A percentile compares a stretch with the other conserved stretches of the same genome.
These are phyloP conservation scores for Fulica atra DNA, from an alignment of 2,113 vertebrate genomes.

Conservation along the genomic window DNA sequence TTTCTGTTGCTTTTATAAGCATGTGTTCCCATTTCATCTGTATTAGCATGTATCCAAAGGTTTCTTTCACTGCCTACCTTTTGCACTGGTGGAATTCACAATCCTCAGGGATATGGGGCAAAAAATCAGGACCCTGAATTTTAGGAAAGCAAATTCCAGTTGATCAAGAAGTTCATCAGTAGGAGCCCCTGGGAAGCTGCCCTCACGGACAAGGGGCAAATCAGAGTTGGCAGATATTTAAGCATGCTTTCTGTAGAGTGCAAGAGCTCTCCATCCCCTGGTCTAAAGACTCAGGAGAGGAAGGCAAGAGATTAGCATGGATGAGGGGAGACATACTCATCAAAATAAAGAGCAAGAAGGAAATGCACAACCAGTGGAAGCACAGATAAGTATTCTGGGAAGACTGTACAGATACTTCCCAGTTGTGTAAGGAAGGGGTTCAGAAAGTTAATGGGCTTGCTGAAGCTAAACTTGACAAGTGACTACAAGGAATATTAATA, in stretches of 20 bases:
- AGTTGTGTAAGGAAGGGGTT: not conserved
- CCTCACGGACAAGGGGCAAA: not conserved
- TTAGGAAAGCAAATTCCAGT: not conserved
- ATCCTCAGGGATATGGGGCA: not conserved
- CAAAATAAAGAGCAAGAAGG: not conserved
- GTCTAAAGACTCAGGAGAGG: not conserved
- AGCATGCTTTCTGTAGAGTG: rapidly evolving
- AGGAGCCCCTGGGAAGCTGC: not conserved
- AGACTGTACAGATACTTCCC: rapidly evolving
- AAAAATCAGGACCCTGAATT: not conserved
- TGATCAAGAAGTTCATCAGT: not conserved
- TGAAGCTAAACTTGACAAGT: not conserved
- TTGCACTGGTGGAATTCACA: not conserved
- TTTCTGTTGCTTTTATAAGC: not conserved
- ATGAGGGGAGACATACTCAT: not conserved
- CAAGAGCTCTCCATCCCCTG: not conserved
- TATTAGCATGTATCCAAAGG: not conserved
- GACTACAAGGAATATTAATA: rapidly evolving
- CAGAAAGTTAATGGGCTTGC: not conserved
- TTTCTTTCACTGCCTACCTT: not conserved
- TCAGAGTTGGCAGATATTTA: not conserved
- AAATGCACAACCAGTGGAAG: not conserved
- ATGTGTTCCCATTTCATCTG: not conserved
- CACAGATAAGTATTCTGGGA: not conserved
- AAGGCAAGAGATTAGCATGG: rapidly evolving